Conservation (phyloP, 2,888 invertebrate genomes). For the Xestia c-nigrum region DNA sequence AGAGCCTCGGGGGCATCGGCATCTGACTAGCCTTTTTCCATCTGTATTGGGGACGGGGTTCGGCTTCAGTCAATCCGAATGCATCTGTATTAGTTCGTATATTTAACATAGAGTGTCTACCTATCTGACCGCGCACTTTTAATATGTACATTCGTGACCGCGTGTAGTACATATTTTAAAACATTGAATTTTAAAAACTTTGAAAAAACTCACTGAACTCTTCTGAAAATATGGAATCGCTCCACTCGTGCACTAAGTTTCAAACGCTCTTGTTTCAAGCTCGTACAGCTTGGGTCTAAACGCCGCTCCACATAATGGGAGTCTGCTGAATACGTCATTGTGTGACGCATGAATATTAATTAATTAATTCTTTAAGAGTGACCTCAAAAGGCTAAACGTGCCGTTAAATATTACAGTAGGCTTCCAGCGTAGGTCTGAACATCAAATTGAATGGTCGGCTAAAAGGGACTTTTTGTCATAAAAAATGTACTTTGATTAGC, state of each 20-base stretch:
- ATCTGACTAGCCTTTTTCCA: neutral
- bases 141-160: neutral
- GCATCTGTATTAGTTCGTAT: neutral
- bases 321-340: conserved; percentile 52
- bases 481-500: conserved; percentile 6
- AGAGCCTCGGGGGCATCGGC: no score
- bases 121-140: neutral
- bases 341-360: conserved; percentile 51
- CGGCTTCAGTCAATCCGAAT: neutral
- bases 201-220: neutral
- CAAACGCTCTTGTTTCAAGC: conserved; percentile 4
- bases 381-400: conserved; percentile 23
- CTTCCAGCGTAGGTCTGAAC: neutral
- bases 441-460: conserved; percentile 10
- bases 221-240: conserved; percentile 15
- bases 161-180: neutral
- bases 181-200: neutral
- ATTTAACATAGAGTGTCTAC: neutral
- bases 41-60: neutral
- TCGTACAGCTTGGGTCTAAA: conserved; percentile 21
- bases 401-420: conserved; percentile 21
- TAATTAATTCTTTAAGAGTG: conserved; percentile 48
- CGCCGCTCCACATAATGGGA: conserved; percentile 23
- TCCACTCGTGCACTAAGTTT: conserved; percentile 12
- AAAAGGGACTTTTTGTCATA: conserved; percentile 1